Evolutionary conservation across 1,140 invertebrate species (phyloP).

Genomic region (Aphelenchoides fujianensis): DNA sequence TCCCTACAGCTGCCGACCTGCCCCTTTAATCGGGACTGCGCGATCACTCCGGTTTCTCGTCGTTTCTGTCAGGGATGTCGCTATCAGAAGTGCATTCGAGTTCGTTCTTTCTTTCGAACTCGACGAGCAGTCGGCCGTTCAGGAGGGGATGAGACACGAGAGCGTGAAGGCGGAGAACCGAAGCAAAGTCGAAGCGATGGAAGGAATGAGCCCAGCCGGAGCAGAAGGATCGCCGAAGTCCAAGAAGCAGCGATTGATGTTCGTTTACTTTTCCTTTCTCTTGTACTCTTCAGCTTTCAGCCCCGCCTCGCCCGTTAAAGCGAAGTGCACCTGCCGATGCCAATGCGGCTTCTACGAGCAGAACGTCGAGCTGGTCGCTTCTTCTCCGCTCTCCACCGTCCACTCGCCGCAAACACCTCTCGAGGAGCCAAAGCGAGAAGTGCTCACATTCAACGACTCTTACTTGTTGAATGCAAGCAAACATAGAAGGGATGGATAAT

Average conservation of each 20-base stretch:
- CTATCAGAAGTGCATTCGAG: conserved; percentile 21
- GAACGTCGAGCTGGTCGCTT: conserved; percentile 12
- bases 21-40: conserved; percentile 25
- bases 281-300: no score
- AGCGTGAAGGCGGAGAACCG: background rate
- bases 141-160: conserved; percentile 17
- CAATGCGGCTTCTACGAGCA: conserved; percentile 20
- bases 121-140: conserved; percentile 16
- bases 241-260: background rate
- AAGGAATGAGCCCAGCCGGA: no score
- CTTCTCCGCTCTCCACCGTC: conserved; percentile 1
- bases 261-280: no score
- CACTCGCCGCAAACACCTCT: background rate
- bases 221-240: background rate
- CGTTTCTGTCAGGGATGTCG: conserved; percentile 24
- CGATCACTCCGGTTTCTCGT: conserved; percentile 19
- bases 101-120: conserved; percentile 9
- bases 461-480: background rate
- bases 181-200: no score
- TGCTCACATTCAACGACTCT: background rate
- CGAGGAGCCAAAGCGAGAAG: background rate
- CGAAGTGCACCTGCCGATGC: conserved; percentile 22
- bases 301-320: no score
- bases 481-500: background rate
- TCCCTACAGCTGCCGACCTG: conserved; percentile 16